Base-by-base conservation (phyloP, 2,888 invertebrate species). In the Meteorus colon region DNA sequence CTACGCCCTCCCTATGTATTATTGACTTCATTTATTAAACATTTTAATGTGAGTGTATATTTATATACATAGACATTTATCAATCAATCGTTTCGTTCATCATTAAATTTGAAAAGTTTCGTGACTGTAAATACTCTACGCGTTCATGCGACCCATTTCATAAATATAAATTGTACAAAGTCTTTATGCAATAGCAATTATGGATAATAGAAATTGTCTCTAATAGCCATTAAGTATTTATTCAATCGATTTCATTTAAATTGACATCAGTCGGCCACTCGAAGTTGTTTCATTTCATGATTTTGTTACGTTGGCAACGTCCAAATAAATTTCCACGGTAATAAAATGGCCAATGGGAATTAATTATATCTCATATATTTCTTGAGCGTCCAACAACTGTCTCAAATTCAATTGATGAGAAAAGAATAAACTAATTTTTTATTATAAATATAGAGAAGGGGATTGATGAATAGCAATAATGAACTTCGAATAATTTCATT, bases 101-200 rank as follows among this genome's bases (percentile, higher is more conserved):
- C 45, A 60, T 19, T 41, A 27, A 41, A 27, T 27, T 71, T 60
- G 62, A 62, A 62, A 62, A 71, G 37, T 60, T 41, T 62, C 71
- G 62, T 62, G 71, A 71, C 71, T 31, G 70, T 27, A 27, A 16
- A 69, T 31, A 48, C 29, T 34, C 27, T 10, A 14, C 41, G 41
- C 14, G 24, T 24, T 66, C 16, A 8, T 19, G n/a, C 10, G 19
- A 8, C 19, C n/a, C 8, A 5, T 19, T 19, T 55, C 24, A 55
- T 19, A 19, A 19, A 19, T 55, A 24, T 24, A 24, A 0, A 24
- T 24, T 24, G n/a, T n/a, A 55, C n/a, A 55, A 0, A 19, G 19
- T 55, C 19, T 55, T 24, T 24, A 55, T 55, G 24, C 65, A 65
- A 19, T n/a, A 65, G 37, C 65, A 65, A 65, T 65, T 37, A 41